Conservation (phyloP, 2,797 vertebrate species). For the Decapterus maruadsi region DNA sequence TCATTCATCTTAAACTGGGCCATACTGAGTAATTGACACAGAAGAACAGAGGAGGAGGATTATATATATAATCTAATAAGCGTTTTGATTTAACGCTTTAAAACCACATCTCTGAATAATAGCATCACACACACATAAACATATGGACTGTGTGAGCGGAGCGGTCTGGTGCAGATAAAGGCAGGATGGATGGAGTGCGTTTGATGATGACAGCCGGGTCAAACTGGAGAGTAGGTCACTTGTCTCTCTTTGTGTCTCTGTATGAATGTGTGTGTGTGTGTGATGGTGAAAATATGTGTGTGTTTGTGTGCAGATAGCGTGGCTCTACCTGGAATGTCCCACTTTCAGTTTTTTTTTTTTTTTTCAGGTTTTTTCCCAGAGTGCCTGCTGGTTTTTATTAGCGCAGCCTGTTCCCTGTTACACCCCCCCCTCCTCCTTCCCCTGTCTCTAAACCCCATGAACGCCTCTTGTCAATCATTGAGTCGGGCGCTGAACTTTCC, state of each 20-base stretch:
- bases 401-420: constrained; percentile 50
- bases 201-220: constrained; percentile 38
- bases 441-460: constrained; percentile 25
- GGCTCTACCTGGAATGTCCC: constrained; percentile 22
- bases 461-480: constrained; percentile 36
- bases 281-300: background rate
- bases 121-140: constrained; percentile 5
- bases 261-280: constrained; percentile 3
- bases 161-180: constrained; percentile 34
- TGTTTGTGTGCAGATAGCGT: background rate
- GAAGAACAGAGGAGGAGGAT: constrained; percentile 8
- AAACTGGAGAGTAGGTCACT: constrained; percentile 19
- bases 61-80: constrained; percentile 56
- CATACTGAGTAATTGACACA: background rate
- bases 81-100: constrained; percentile 41
- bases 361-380: constrained; percentile 1
- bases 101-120: constrained; percentile 9
- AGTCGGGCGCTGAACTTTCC: background rate
- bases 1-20: constrained; percentile 13
- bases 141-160: background rate
- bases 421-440: background rate
- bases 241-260: background rate
- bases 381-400: constrained; percentile 62
- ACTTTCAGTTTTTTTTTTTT: background rate
- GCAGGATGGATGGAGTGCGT: constrained; percentile 20